Percentiles rank a stretch among this genome's conserved stretches.
Evolutionary conservation across 2,113 vertebrate species (phyloP).

Genomic region (Tonatia bakeri): DNA sequence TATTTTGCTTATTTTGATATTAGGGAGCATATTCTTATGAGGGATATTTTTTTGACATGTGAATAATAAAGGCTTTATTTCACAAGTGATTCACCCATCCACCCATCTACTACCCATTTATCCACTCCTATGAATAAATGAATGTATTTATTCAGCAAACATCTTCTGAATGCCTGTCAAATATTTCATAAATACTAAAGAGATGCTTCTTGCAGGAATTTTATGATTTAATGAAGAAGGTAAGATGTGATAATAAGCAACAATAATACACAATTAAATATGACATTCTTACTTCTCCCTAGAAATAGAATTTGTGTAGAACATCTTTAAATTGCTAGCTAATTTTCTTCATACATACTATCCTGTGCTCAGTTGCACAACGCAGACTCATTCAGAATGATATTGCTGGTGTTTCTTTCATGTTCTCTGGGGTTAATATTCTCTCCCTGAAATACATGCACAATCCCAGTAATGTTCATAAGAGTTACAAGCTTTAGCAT

Average conservation of each 20-base stretch:
- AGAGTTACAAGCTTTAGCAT: constrained; percentile 43
- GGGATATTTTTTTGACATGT: not conserved
- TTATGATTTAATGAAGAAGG: constrained; percentile 9
- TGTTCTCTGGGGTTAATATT: constrained; percentile 46
- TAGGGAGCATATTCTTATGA: not conserved
- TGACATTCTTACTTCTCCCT: not conserved
- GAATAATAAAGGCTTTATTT: constrained; percentile 26
- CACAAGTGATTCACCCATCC: not conserved
- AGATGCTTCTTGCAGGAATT: not conserved
- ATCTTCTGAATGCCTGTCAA: not conserved
- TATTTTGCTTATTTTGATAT: constrained; percentile 7
- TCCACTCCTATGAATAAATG: not conserved
- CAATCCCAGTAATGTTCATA: constrained; percentile 63
- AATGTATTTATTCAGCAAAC: constrained; percentile 12
- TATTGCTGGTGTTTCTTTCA: constrained; percentile 36
- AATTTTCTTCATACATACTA: constrained; percentile 17
- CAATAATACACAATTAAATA: not conserved
- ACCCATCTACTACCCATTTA: not conserved
- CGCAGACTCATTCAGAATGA: not conserved
- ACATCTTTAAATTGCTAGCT: not conserved
- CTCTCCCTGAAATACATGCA: constrained; percentile 28
- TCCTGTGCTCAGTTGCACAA: not conserved
- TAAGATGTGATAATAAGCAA: constrained; percentile 25
- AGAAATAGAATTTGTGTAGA: not conserved
- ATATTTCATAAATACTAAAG: constrained; percentile 39